phyloP scores from a whole-genome alignment of 2,113 vertebrate species.

The Ceyx cyanopectus region DNA sequence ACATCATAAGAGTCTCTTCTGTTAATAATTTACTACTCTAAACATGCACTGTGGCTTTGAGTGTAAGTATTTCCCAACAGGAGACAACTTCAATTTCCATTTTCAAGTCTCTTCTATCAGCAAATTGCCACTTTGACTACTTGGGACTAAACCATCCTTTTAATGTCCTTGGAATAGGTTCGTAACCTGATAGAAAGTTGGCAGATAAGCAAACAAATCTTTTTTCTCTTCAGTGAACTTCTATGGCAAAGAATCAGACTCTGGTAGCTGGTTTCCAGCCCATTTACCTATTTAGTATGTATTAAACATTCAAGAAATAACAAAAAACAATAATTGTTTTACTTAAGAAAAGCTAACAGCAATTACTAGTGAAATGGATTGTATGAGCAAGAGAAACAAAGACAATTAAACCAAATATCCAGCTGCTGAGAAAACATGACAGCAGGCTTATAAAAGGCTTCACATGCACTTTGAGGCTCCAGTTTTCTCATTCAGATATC shows the following conservation, averaged over 20 bases:
- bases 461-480: background rate
- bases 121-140: conserved; percentile 48
- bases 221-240: background rate
- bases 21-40: conserved; percentile 64
- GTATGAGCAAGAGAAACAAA: background rate
- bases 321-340: background rate
- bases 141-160: conserved; percentile 16
- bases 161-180: conserved; percentile 2
- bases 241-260: background rate
- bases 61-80: conserved; percentile 49
- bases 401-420: background rate
- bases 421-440: background rate
- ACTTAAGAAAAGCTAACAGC: background rate
- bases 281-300: background rate
- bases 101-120: conserved; percentile 43
- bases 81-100: conserved; percentile 43
- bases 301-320: background rate
- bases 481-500: background rate
- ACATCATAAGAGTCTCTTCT: conserved; percentile 56
- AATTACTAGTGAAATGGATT: background rate
- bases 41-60: conserved; percentile 38
- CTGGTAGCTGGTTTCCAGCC: background rate
- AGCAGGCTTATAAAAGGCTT: background rate
- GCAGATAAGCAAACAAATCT: conserved; percentile 3
- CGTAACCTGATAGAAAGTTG: background rate